These are phyloP conservation scores for Drosophila mauritiana DNA, from an alignment of 1,140 invertebrate genomes.

Conservation along the genomic window DNA sequence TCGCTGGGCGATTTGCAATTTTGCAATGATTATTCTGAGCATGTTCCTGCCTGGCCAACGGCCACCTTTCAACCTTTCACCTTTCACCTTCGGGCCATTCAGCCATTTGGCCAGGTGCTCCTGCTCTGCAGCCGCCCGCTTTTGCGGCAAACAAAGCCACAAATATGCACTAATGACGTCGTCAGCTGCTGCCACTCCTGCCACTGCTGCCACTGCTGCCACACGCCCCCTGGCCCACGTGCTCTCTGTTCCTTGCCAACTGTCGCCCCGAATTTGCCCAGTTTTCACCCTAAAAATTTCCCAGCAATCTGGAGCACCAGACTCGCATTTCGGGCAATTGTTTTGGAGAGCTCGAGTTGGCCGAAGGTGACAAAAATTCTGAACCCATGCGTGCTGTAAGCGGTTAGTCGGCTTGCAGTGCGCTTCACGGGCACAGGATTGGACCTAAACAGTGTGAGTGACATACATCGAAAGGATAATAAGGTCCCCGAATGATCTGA, in stretches of 20 bases:
- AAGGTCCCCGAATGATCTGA: neutral
- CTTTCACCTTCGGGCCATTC: conserved; percentile 33
- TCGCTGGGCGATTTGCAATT: conserved; percentile 80
- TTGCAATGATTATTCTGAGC: conserved; percentile 81
- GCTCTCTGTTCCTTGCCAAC: neutral
- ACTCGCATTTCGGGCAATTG: conserved; percentile 39
- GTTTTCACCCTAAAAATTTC: conserved; percentile 5
- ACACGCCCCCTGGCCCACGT: neutral
- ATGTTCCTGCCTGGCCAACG: conserved; percentile 63
- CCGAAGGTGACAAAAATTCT: conserved; percentile 46
- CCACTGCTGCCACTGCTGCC: neutral
- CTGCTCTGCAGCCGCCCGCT: conserved; percentile 48
- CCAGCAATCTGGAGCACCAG: conserved; percentile 21
- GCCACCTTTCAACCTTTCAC: conserved; percentile 33
- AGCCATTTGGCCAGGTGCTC: conserved; percentile 10
- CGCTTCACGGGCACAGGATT: conserved; percentile 6
- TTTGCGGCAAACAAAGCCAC: conserved; percentile 83
- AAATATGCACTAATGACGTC: conserved; percentile 84
- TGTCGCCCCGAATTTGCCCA: neutral
- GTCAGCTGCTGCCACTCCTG: conserved; percentile 45
- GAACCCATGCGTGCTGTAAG: conserved; percentile 28
- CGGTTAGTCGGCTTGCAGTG: conserved; percentile 15
- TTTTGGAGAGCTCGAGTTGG: conserved; percentile 25
- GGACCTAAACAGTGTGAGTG: neutral
- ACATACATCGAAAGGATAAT: neutral